These are phyloP conservation scores for Leptinotarsa undecemlineata DNA, from an alignment of 1,140 invertebrate species.

Conservation along the genomic window DNA sequence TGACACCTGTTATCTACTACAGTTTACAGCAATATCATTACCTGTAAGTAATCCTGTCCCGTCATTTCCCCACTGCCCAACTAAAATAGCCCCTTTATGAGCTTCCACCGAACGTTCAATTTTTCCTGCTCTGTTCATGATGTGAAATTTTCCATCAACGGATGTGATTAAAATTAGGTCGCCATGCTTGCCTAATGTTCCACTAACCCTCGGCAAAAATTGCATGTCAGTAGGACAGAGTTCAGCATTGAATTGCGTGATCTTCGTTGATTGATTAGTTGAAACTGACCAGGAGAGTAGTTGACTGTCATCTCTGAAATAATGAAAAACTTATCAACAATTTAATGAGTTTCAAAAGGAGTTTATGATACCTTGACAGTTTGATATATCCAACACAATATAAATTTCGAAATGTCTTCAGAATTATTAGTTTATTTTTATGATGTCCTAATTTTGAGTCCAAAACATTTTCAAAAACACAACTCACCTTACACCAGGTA, in stretches of 20 bases:
- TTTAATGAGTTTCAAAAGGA: too few relatives aligned
- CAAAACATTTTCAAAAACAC: too few relatives aligned
- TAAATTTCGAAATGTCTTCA: too few relatives aligned
- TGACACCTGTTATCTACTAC: too few relatives aligned
- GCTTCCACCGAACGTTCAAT: conserved; percentile 92
- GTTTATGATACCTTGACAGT: too few relatives aligned
- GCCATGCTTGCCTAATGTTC: conserved; percentile 66
- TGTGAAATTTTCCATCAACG: conserved; percentile 90
- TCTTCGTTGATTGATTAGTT: conserved; percentile 73
- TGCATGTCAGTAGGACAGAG: conserved; percentile 89
- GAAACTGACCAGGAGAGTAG: conserved; percentile 87
- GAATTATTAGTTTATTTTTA: too few relatives aligned
- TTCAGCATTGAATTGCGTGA: conserved; percentile 79
- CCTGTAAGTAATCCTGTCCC: conserved; percentile 88
- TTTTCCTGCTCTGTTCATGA: conserved; percentile 85
- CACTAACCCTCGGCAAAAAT: conserved; percentile 67
- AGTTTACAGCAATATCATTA: conserved; percentile 41
- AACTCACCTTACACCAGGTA: too few relatives aligned
- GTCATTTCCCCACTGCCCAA: conserved; percentile 89
- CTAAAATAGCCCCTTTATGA: conserved; percentile 88
- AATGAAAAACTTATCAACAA: not conserved
- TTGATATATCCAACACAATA: too few relatives aligned
- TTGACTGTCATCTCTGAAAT: conserved; percentile 84
- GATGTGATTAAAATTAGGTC: conserved; percentile 87
- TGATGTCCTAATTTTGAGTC: too few relatives aligned